Evolutionary conservation across 2,797 vertebrate genomes (phyloP).

Genomic region (Distichodus sexfasciatus): DNA sequence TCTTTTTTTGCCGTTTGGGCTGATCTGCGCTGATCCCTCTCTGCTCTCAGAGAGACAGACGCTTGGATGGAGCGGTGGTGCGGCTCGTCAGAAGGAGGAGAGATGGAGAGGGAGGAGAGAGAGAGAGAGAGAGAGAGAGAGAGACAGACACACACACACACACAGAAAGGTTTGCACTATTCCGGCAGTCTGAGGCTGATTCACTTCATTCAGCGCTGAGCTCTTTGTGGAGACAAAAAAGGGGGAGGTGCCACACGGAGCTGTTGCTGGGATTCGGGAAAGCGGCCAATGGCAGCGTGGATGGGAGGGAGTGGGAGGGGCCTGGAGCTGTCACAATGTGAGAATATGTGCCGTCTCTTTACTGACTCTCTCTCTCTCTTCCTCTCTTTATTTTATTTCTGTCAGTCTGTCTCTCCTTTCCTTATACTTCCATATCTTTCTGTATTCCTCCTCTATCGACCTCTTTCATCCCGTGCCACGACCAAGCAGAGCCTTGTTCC

Average conservation of each 20-base stretch:
- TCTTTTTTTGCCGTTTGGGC: slow-evolving; percentile 13
- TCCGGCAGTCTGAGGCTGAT: slow-evolving; percentile 66
- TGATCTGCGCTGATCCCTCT: slow-evolving; percentile 21
- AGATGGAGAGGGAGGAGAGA: slow-evolving; percentile 21
- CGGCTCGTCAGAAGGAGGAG: slow-evolving; percentile 26
- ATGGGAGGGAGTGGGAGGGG: slow-evolving; percentile 61
- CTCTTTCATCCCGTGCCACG: background rate
- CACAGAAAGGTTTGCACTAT: slow-evolving; percentile 49
- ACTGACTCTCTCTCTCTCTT: slow-evolving; percentile 11
- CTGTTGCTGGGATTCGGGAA: slow-evolving; percentile 63
- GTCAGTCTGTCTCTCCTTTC: background rate
- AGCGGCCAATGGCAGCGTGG: slow-evolving; percentile 64
- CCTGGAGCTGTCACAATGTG: slow-evolving; percentile 50
- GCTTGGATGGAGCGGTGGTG: slow-evolving; percentile 38
- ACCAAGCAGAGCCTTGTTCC: background rate
- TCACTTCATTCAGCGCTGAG: slow-evolving; percentile 70
- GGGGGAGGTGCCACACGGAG: slow-evolving; percentile 57
- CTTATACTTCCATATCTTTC: background rate
- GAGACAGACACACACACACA: too few species aligned
- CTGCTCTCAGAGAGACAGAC: background rate
- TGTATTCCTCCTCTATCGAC: background rate
- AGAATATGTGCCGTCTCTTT: slow-evolving; percentile 24
- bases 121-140: slow-evolving; percentile 19
- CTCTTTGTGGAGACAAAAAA: slow-evolving; percentile 56
- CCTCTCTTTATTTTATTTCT: slow-evolving; percentile 21